phyloP scores from a whole-genome alignment of 2,888 invertebrate genomes.

The Thumatha senex region DNA sequence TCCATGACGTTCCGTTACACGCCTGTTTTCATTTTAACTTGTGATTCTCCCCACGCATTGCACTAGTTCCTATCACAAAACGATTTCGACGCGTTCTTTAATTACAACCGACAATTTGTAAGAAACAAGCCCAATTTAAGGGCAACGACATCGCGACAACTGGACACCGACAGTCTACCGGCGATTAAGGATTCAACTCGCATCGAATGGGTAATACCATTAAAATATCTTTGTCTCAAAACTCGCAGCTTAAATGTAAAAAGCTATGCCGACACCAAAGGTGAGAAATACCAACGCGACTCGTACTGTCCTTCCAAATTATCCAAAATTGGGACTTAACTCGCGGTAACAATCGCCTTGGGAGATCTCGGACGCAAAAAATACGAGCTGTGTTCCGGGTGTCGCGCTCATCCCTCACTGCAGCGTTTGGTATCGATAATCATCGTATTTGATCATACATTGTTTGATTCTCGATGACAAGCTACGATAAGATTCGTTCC shows the following conservation, averaged over 20 bases:
- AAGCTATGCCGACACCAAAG: constrained; percentile 69
- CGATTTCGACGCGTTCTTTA: constrained; percentile 67
- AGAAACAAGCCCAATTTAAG: constrained; percentile 75
- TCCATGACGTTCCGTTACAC: constrained; percentile 63
- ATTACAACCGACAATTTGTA: constrained; percentile 78
- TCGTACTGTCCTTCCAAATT: constrained; percentile 59
- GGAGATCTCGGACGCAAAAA: constrained; percentile 44
- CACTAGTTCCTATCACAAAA: constrained; percentile 74
- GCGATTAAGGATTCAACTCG: constrained; percentile 79
- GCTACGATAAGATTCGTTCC: constrained; percentile 68
- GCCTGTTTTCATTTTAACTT: constrained; percentile 75
- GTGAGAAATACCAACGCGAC: constrained; percentile 75
- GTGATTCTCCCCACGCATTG: constrained; percentile 76
- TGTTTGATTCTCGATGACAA: constrained; percentile 79
- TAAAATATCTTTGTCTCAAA: constrained; percentile 82
- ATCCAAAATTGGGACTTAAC: constrained; percentile 60
- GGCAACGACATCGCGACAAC: constrained; percentile 75
- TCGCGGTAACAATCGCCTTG: constrained; percentile 42
- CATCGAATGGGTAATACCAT: constrained; percentile 80
- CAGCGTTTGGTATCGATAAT: constrained; percentile 60
- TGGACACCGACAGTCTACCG: constrained; percentile 59
- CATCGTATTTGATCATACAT: constrained; percentile 76
- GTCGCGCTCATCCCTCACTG: constrained; percentile 49
- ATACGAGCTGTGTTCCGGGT: constrained; percentile 44
- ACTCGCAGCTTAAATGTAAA: constrained; percentile 71